Percentiles rank a stretch among this genome's conserved stretches.
These are phyloP conservation scores for Heliothis peltigera DNA, from an alignment of 2,888 invertebrate genomes.

Conservation along the genomic window DNA sequence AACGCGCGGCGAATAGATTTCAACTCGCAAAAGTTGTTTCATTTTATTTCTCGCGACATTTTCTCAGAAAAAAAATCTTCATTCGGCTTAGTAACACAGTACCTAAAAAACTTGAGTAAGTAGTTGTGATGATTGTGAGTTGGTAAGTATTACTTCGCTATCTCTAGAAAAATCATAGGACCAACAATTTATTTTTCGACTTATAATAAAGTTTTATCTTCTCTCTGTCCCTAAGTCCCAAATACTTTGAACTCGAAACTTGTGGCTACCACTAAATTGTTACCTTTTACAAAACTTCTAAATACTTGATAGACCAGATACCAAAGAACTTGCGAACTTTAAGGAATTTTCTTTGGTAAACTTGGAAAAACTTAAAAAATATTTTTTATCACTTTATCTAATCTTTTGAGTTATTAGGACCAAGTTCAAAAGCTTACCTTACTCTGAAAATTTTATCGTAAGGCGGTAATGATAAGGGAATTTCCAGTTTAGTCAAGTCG, in stretches of 20 bases:
- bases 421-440: background rate
- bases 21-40: too few species aligned
- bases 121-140: too few species aligned
- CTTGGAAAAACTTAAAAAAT: conserved; percentile 20
- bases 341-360: conserved; percentile 3
- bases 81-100: too few species aligned
- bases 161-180: background rate
- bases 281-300: conserved; percentile 37
- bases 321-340: conserved; percentile 24
- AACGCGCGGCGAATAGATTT: too few species aligned
- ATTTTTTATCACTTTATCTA: conserved; percentile 18
- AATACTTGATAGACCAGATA: conserved; percentile 27
- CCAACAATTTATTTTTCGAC: background rate
- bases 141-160: background rate
- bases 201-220: conserved; percentile 6
- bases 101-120: too few species aligned
- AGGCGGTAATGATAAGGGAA: conserved; percentile 18
- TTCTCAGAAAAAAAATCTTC: too few species aligned
- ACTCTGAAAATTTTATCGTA: background rate
- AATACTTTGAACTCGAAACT: conserved; percentile 23
- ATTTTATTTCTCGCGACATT: too few species aligned
- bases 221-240: conserved; percentile 1
- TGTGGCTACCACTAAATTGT: conserved; percentile 11
- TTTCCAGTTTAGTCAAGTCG: background rate
- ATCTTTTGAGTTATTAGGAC: conserved; percentile 33